Percentiles rank a stretch among this genome's conserved stretches.
Evolutionary conservation across 2,113 vertebrate genomes (phyloP).

Genomic region (Erythrolamprus reginae): DNA sequence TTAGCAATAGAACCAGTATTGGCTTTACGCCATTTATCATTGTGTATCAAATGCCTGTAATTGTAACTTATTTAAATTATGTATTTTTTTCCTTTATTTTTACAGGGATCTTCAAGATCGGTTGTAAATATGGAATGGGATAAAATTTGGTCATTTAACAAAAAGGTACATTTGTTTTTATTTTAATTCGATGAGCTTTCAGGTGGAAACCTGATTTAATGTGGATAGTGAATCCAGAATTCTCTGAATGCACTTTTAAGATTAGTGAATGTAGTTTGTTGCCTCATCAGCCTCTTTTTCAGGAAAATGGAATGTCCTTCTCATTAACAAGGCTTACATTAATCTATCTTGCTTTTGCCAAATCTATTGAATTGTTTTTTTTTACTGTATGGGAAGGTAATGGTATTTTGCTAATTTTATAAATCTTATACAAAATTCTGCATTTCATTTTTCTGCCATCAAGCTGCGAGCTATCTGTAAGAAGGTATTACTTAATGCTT

Average conservation of each 20-base stretch:
- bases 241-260: conserved; percentile 54
- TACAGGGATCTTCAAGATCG: conserved; percentile 91
- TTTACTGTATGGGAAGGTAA: conserved; percentile 45
- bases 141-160: conserved; percentile 99
- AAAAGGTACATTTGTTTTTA: conserved; percentile 79
- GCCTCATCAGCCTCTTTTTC: conserved; percentile 58
- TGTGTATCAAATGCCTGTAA: neutral
- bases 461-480: conserved; percentile 99
- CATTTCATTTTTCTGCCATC: conserved; percentile 99
- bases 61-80: neutral
- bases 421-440: conserved; percentile 80
- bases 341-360: conserved; percentile 47
- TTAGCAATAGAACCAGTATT: neutral
- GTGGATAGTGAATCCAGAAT: conserved; percentile 16
- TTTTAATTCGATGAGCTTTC: conserved; percentile 1
- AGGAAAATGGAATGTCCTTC: conserved; percentile 75
- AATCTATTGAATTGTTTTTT: conserved; percentile 53
- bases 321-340: conserved; percentile 46
- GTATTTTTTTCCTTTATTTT: conserved; percentile 7
- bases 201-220: conserved; percentile 16
- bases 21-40: neutral
- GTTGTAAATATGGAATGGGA: conserved; percentile 99
- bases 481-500: conserved; percentile 91
- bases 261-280: conserved; percentile 49
- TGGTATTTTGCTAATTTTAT: conserved; percentile 56